Evolutionary conservation across 2,113 vertebrate genomes (phyloP), one percentile per base, ranked within the genome.

Genomic region (Tapirus terrestris): DNA sequence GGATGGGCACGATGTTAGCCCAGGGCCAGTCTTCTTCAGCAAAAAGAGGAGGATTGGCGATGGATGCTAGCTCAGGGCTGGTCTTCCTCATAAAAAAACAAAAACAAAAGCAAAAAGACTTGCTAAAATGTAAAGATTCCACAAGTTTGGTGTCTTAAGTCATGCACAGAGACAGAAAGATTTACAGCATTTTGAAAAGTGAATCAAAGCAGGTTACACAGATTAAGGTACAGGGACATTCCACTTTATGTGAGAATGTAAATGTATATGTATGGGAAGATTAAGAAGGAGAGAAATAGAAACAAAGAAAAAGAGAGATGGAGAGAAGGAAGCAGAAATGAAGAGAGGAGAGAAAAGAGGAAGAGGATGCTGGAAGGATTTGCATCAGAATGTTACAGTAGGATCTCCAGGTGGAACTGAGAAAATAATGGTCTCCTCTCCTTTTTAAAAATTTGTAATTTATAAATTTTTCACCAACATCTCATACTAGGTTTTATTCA

Each of bases 361-460:
- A 39, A 3, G 29, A 5, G 31, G 2, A 3, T 53, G 51, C 51
- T 20, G 0, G 29, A 10, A 12, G 58, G 20, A 4, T 21, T 1
- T 5, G 8, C n/a, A 33, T 1, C 27, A 12, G 25, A 12, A 21
- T 2, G 5, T 1, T 1, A 2, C n/a, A 12, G 3, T 33, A 20
- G 85, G 36, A 13, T 23, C 18, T 39, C 68, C 2, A 33, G 4
- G 85, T 7, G 2, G 36, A 25, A 23, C 0, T 25, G 8, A 20
- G 36, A 33, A 31, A 45, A 12, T 16, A 33, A 48, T 6, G 10
- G 29, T 53, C 51, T 53, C 51, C 51, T 53, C 51, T 53, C 51
- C 51, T 14, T 53, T 53, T 53, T 3, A 53, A 25, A 29, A 88
- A 16, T 58, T 23, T 43, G n/a, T 58, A 21, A 20, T 33, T 88